Conservation (phyloP, 2,113 vertebrate genomes). For the Reinhardtius hippoglossoides region DNA sequence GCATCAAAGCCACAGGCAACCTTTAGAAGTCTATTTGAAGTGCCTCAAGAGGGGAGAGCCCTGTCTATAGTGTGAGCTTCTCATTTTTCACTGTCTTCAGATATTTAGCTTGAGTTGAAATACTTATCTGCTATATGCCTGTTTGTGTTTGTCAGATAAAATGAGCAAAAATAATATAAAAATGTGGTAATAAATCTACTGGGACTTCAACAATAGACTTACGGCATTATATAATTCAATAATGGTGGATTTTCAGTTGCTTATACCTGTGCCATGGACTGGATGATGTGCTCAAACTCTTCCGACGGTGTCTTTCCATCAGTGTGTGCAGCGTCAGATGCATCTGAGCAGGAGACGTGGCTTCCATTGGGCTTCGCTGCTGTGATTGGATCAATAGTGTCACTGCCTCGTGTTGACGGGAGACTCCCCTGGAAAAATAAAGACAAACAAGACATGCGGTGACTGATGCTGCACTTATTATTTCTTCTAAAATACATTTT, state of each 20-base stretch:
- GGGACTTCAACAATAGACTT: neutral
- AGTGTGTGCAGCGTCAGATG: conserved; percentile 67
- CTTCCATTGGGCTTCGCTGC: conserved; percentile 85
- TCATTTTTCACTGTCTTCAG: conserved; percentile 19
- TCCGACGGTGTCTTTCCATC: conserved; percentile 84
- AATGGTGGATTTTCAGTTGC: neutral
- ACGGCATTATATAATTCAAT: no score
- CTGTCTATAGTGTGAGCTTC: conserved; percentile 1
- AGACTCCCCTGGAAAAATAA: conserved; percentile 53
- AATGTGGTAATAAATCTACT: neutral
- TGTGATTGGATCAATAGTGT: conserved; percentile 78
- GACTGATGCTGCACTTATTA: neutral
- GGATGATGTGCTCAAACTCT: conserved; percentile 88
- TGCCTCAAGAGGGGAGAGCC: conserved; percentile 36
- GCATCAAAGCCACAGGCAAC: conserved; percentile 62
- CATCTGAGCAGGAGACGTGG: conserved; percentile 76
- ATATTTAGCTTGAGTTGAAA: conserved; percentile 27
- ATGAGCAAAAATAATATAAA: neutral
- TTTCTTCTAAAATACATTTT: neutral
- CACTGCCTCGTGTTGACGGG: conserved; percentile 47
- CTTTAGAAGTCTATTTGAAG: conserved; percentile 63
- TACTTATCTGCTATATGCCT: conserved; percentile 1
- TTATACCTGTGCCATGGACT: conserved; percentile 92
- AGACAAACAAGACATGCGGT: neutral
- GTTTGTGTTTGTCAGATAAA: neutral